Percentiles rank a stretch among this genome's conserved stretches.
Conservation (phyloP, 2,113 vertebrate genomes). For the Thamnaconus septentrionalis region DNA sequence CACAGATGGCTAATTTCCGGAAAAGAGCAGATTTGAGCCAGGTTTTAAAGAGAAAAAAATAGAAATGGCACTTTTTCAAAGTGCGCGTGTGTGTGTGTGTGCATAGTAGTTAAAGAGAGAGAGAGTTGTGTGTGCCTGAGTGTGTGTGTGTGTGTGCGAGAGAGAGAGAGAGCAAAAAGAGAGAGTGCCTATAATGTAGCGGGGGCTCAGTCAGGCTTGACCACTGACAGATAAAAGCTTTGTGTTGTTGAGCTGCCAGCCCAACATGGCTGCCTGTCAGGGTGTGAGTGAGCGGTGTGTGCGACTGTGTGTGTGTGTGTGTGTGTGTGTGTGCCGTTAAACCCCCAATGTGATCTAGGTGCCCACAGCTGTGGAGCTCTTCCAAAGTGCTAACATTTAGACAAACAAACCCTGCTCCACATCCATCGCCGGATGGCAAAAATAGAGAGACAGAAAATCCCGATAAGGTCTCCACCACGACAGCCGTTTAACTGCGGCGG, state of each 20-base stretch:
- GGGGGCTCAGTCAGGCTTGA: slow-evolving; percentile 76
- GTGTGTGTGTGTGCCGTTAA: slow-evolving; percentile 42
- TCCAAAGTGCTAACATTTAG: slow-evolving; percentile 76
- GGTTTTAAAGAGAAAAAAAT: slow-evolving; percentile 75
- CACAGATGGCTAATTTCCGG: slow-evolving; percentile 82
- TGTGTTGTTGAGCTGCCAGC: slow-evolving; percentile 78
- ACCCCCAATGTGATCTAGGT: slow-evolving; percentile 67
- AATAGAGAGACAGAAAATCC: slow-evolving; percentile 50
- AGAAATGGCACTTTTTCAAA: slow-evolving; percentile 75
- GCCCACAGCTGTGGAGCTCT: slow-evolving; percentile 69
- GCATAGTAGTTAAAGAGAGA: slow-evolving; percentile 13
- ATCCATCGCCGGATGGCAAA: slow-evolving; percentile 41
- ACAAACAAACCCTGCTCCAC: slow-evolving; percentile 68
- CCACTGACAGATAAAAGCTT: slow-evolving; percentile 80
- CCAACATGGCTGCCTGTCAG: slow-evolving; percentile 76
- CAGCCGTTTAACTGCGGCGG: slow-evolving; percentile 50
- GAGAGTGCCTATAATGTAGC: slow-evolving; percentile 69
- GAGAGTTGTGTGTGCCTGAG: slow-evolving; percentile 21
- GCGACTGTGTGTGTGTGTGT: slow-evolving; percentile 36
- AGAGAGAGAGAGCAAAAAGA: too few species aligned
- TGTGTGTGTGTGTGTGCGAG: slow-evolving; percentile 31
- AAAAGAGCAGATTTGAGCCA: slow-evolving; percentile 79
- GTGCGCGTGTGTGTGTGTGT: slow-evolving; percentile 44
- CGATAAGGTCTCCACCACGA: slow-evolving; percentile 57
- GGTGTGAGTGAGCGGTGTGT: slow-evolving; percentile 71